Evolutionary conservation across 1,140 invertebrate genomes (phyloP).

Genomic region (Brachionus rubens): DNA sequence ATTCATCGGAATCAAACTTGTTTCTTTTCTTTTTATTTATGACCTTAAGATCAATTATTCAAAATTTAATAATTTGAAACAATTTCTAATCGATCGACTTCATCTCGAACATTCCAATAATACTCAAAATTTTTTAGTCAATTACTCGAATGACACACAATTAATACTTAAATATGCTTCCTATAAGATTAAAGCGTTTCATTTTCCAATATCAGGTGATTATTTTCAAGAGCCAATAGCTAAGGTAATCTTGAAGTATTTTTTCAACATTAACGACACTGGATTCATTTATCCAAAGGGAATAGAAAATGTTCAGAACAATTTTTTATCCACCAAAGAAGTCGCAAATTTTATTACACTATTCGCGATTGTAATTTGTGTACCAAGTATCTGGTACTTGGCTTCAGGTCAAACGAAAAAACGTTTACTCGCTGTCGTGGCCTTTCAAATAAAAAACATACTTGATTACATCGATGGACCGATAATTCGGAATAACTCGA

Average conservation of each 20-base stretch:
- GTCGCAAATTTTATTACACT: slow-evolving; percentile 5
- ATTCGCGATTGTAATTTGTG: slow-evolving; percentile 9
- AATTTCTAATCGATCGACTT: not conserved
- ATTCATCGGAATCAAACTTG: not conserved
- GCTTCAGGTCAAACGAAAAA: not conserved
- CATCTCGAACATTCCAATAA: not conserved
- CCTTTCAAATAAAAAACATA: slow-evolving; percentile 34
- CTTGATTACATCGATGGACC: slow-evolving; percentile 10
- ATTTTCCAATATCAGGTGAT: not conserved
- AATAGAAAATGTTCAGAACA: not conserved
- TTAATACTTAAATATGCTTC: not conserved
- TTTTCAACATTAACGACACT: slow-evolving; percentile 15
- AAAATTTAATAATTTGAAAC: not conserved
- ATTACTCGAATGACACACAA: not conserved
- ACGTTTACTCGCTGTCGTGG: not conserved
- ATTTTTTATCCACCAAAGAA: not conserved
- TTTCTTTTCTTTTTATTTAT: not conserved
- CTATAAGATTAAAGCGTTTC: slow-evolving; percentile 3
- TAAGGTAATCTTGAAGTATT: not conserved
- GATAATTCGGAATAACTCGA: not conserved
- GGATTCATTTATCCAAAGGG: not conserved
- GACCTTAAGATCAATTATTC: not conserved
- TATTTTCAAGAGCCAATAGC: slow-evolving; percentile 25
- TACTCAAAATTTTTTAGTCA: not conserved
- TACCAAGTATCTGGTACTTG: slow-evolving; percentile 6